Evolutionary conservation across 2,888 invertebrate species (phyloP).

Genomic region (Branchellion lobata): DNA sequence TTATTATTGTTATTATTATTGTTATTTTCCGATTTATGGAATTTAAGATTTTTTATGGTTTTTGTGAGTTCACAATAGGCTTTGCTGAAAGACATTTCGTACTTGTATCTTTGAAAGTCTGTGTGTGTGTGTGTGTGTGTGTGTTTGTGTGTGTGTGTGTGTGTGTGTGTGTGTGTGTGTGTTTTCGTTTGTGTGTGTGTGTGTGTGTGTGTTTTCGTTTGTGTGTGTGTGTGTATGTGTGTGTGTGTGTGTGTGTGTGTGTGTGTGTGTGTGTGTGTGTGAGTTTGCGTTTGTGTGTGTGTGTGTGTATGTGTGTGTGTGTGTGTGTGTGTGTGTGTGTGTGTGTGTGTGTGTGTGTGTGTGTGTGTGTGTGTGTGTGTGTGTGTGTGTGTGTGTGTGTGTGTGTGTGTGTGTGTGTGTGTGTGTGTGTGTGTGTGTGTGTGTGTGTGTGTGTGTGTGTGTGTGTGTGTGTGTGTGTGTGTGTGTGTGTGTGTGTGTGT

Average conservation of each 20-base stretch:
- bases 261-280: neutral
- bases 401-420: no score
- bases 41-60: constrained; percentile 59
- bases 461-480: no score
- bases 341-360: constrained; percentile 21
- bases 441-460: no score
- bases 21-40: constrained; percentile 48
- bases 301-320: constrained; percentile 41
- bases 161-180: no score
- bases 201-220: no score
- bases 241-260: neutral
- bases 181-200: no score
- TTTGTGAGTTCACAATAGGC: constrained; percentile 62
- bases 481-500: no score
- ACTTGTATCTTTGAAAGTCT: neutral
- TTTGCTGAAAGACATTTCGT: constrained; percentile 55
- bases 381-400: no score
- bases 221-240: neutral
- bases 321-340: constrained; percentile 43
- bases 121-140: constrained; percentile 10
- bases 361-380: neutral
- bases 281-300: no score
- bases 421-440: no score
- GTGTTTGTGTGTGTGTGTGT: no score
- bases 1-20: neutral